Base-by-base conservation (phyloP, 1,140 invertebrate genomes). In the Drosophila repleta region DNA sequence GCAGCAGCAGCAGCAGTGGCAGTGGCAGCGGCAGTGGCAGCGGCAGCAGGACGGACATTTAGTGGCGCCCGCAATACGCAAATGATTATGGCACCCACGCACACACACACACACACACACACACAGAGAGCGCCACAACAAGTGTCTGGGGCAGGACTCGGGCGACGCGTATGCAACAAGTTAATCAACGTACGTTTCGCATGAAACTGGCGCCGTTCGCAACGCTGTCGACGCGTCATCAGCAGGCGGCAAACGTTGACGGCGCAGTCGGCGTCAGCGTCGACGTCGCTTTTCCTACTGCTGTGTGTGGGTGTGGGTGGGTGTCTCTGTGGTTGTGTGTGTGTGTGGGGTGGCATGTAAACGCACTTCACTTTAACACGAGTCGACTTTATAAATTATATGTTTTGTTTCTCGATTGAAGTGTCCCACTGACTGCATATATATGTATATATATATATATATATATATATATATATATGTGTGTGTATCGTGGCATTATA, bases 181-280 rank as follows among this genome's bases (percentile, higher is more conserved):
- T 87, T 87, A 87, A 87, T 88, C 83, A 87, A 88, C 83, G 76
- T 77, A 88, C 83, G 83, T 77, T 78, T 89, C 72, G 83, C 80
- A 79, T 79, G 67, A 76, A 87, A 87, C 83, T 87, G 83, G 79
- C 83, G 83, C 83, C 87, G 61, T 26, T 37, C 72, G 39, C 52
- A 68, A 66, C 61, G 58, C 76, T 29, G 69, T 62, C 61, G 56
- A 60, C 46, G 72, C 75, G 73, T 81, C 83, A 76, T 72, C 80
- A 52, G 39, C 66, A 53, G 58, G 37, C 72, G 63, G 51, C 70
- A 57, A 45, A 11, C 58, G n/a, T 11, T 20, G 64, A 53, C 78
- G 43, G 71, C 79, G 74, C 64, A 24, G 74, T 20, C 48, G 39
- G 60, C 74, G 63, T 48, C 20, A 3, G 32, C 61, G 63, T 41